Evolutionary conservation across 2,797 vertebrate genomes (phyloP), one percentile per base, ranked within the genome.

Genomic region (Halcyon leucocephala): DNA sequence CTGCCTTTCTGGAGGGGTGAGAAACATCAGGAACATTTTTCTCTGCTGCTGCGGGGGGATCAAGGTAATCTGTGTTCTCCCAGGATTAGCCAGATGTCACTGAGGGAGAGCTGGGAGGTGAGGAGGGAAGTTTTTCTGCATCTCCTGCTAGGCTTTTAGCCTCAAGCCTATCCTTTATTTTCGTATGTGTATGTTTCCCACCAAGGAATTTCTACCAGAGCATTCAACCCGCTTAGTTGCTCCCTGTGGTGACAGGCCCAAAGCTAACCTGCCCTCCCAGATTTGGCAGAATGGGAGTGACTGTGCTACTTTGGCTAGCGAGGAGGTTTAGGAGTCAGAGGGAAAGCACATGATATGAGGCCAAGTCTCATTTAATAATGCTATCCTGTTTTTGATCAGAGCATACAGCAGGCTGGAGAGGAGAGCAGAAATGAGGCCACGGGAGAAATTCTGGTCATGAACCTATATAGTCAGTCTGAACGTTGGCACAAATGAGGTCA

Each of bases 81-180:
- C 64, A 80, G 84, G 28, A 79, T 35, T 58, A 91, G 79, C 69
- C 79, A 78, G 72, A 14, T 89, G 87, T 88, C 87, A 65, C 72
- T 0, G 0, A 81, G 41, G 61, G 41, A 81, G 65, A 82, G n/a
- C 84, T 92, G 82, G 21, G 71, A 90, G 82, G 6, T 35, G 48
- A 72, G 57, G 41, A 73, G 52, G 80, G 0, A 88, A 85, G 76
- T 95, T 95, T 89, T 97, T 72, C 80, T 95, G 61, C 72, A 8
- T 91, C 85, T 89, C 20, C 5, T 84, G 82, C 87, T 93, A 88
- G 82, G 42, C 31, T 39, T 51, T 83, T 26, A 81, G 61, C 86
- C 44, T 81, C 84, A 48, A 91, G 82, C 79, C 51, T 58, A 62
- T 58, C 57, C 66, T 71, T 95, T 37, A 90, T 96, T 95, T 95